These are phyloP conservation scores for Drosophila subsilvestris DNA, from an alignment of 2,888 invertebrate genomes.

Conservation along the genomic window DNA sequence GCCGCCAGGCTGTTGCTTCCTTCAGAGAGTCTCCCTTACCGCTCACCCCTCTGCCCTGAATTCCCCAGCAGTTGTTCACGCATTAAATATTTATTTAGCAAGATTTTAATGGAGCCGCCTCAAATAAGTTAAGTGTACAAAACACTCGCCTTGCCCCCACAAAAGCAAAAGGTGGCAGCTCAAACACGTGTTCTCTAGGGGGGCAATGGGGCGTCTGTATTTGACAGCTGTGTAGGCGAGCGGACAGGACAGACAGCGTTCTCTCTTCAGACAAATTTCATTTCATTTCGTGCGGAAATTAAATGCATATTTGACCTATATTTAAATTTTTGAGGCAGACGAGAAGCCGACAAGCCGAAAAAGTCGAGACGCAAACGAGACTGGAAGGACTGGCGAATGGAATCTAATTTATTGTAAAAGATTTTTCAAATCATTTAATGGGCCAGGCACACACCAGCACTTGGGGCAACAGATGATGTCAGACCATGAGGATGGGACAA, in stretches of 20 bases:
- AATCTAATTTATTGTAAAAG: slow-evolving; percentile 69
- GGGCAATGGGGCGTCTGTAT: slow-evolving; percentile 28
- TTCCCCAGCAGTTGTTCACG: slow-evolving; percentile 67
- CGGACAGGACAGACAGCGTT: slow-evolving; percentile 14
- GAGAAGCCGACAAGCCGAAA: slow-evolving; percentile 16
- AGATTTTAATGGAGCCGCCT: slow-evolving; percentile 73
- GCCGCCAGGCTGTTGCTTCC: slow-evolving; percentile 66
- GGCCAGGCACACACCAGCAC: slow-evolving; percentile 30
- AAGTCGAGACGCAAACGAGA: slow-evolving; percentile 36
- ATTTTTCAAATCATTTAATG: slow-evolving; percentile 50
- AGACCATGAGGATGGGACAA: slow-evolving; percentile 8
- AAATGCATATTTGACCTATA: slow-evolving; percentile 79
- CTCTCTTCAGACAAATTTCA: slow-evolving; percentile 63
- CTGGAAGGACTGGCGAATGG: slow-evolving; percentile 42
- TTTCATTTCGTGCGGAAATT: slow-evolving; percentile 74
- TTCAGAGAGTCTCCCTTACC: slow-evolving; percentile 2
- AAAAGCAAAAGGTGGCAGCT: slow-evolving; percentile 46
- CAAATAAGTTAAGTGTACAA: slow-evolving; percentile 72
- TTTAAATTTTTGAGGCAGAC: slow-evolving; percentile 60
- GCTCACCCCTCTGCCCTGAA: neutral
- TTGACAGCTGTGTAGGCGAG: slow-evolving; percentile 59
- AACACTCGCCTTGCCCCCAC: slow-evolving; percentile 30
- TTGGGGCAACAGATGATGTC: slow-evolving; percentile 44
- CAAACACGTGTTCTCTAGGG: slow-evolving; percentile 47
- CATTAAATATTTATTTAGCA: slow-evolving; percentile 80